These are phyloP conservation scores for Tupaia chinensis DNA, from an alignment of 2,113 vertebrate species.

Conservation along the genomic window DNA sequence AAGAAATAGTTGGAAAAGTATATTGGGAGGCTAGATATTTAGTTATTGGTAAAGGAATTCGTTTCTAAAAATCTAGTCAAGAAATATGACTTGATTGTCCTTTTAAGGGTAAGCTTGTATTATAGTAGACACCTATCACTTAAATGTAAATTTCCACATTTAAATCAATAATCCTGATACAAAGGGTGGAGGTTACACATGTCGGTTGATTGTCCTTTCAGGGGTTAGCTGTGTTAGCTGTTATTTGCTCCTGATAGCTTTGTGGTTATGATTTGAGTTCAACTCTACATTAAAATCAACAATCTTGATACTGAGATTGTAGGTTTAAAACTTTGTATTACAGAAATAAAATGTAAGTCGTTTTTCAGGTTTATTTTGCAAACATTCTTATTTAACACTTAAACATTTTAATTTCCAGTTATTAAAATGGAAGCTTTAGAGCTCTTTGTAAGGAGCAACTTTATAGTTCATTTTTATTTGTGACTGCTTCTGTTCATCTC, in stretches of 20 bases:
- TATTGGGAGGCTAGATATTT: neutral
- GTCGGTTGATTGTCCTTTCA: no score
- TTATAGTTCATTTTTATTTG: conserved; percentile 42
- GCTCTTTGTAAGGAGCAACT: neutral
- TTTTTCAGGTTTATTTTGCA: conserved; percentile 48
- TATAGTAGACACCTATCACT: conserved; percentile 33
- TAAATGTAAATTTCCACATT: conserved; percentile 1
- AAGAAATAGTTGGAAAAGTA: conserved; percentile 50
- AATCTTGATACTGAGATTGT: neutral
- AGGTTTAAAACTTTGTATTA: conserved; percentile 4
- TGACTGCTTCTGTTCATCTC: neutral
- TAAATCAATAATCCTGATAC: neutral
- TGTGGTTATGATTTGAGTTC: no score
- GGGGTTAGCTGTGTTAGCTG: no score
- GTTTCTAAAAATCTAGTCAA: conserved; percentile 37
- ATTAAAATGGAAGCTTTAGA: conserved; percentile 29
- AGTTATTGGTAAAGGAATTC: conserved; percentile 3
- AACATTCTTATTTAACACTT: conserved; percentile 41
- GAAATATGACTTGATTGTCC: neutral
- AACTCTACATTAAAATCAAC: no score
- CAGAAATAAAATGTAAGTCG: neutral
- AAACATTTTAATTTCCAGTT: conserved; percentile 39
- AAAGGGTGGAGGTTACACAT: neutral
- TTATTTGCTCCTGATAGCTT: no score
- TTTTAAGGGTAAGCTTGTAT: neutral